Percentiles rank a stretch among this genome's conserved stretches.
phyloP scores from a whole-genome alignment of 2,888 invertebrate species.

The Napeogenes sylphis region DNA sequence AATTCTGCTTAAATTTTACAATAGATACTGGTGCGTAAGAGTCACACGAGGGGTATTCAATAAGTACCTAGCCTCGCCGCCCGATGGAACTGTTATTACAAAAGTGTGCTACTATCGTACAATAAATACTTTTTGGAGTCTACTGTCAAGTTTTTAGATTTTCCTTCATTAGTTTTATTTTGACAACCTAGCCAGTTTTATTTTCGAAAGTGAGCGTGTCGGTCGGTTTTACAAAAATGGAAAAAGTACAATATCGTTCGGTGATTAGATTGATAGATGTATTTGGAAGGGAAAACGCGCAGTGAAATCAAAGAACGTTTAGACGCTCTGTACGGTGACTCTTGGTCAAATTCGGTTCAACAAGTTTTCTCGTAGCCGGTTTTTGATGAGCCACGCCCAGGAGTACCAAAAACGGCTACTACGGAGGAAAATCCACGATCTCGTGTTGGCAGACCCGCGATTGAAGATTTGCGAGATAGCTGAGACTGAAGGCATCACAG shows the following conservation, averaged over 20 bases:
- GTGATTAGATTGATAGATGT: conserved; percentile 32
- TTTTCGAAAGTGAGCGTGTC: conserved; percentile 24
- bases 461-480: no score
- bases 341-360: conserved; percentile 29
- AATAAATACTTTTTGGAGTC: conserved; percentile 19
- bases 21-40: no score
- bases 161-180: conserved; percentile 24
- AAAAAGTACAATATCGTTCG: conserved; percentile 33
- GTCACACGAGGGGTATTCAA: conserved; percentile 18
- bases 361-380: conserved; percentile 31
- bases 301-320: conserved; percentile 32
- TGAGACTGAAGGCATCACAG: no score
- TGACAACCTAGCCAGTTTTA: no score
- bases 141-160: conserved; percentile 21
- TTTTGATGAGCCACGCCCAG: conserved; percentile 33
- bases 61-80: conserved; percentile 24
- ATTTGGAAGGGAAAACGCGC: conserved; percentile 32
- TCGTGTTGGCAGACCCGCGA: no score
- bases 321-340: conserved; percentile 29
- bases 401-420: conserved; percentile 24
- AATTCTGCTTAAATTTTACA: no score
- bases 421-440: no score
- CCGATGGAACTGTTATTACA: conserved; percentile 18
- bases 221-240: conserved; percentile 29
- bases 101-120: conserved; percentile 17